A percentile compares a stretch with the other conserved stretches of the same genome.
phyloP scores from a whole-genome alignment of 1,140 invertebrate species.

The Drosophila prosaltans region DNA sequence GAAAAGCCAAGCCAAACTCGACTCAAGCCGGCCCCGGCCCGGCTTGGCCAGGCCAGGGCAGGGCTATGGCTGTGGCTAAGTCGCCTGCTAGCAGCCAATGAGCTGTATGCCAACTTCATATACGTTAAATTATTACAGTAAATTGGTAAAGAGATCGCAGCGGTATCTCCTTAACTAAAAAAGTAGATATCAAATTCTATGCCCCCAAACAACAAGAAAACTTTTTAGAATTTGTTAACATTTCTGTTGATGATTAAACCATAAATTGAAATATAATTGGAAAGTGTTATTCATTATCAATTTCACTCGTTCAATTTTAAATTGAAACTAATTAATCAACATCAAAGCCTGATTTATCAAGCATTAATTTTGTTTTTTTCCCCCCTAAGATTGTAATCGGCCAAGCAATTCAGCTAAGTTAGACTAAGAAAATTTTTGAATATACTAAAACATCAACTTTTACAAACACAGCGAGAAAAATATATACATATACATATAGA shows the following conservation, averaged over 20 bases:
- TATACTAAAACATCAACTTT: no score
- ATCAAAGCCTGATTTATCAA: no score
- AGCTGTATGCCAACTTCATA: constrained; percentile 68
- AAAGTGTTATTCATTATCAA: neutral
- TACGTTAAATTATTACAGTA: constrained; percentile 75
- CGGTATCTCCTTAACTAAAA: constrained; percentile 7
- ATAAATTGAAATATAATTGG: neutral
- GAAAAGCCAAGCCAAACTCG: constrained; percentile 67
- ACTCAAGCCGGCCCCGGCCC: constrained; percentile 27
- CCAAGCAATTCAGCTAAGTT: no score
- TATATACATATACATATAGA: no score
- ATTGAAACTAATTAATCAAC: neutral
- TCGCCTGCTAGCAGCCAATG: constrained; percentile 38
- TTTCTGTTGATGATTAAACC: neutral
- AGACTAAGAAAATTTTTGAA: no score
- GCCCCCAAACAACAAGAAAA: neutral
- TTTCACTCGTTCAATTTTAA: neutral
- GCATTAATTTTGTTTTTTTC: no score
- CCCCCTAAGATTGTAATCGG: no score
- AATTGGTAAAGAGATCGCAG: constrained; percentile 65
- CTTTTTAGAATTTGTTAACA: neutral
- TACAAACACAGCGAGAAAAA: no score
- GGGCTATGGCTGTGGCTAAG: neutral
- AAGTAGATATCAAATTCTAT: neutral
- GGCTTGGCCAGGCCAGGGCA: constrained; percentile 7